Percentiles rank a stretch among this genome's conserved stretches.
Conservation (phyloP, 2,888 invertebrate genomes). For the Drepanosiphum platanoidis region DNA sequence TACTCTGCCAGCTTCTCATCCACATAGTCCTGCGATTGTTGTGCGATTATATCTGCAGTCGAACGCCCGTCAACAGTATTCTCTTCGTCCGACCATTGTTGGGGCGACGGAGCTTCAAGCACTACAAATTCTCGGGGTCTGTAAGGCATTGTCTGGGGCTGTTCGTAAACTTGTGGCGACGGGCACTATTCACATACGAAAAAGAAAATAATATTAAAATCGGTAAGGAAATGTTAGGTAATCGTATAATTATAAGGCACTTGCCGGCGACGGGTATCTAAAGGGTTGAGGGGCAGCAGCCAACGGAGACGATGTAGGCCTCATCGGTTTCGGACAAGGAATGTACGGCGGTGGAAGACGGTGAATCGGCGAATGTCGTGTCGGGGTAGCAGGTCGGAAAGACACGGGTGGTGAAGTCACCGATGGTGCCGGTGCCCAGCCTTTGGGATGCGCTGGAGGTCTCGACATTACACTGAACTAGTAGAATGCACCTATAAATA, state of each 20-base stretch:
- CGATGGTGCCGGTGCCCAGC: conserved; percentile 62
- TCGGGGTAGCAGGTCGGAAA: conserved; percentile 64
- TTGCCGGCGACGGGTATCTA: conserved; percentile 47
- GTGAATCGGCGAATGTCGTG: conserved; percentile 64
- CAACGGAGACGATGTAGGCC: conserved; percentile 69
- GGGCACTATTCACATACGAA: conserved; percentile 69
- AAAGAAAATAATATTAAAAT: too few species aligned
- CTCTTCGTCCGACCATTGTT: conserved; percentile 73
- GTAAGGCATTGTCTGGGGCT: conserved; percentile 60
- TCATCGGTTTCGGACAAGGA: conserved; percentile 76
- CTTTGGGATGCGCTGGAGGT: conserved; percentile 63
- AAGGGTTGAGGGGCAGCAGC: conserved; percentile 14
- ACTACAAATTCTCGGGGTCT: conserved; percentile 62
- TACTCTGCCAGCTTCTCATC: conserved; percentile 94
- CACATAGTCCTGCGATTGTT: conserved; percentile 92
- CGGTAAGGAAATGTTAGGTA: background rate
- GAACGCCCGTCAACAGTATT: conserved; percentile 76
- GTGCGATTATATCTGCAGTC: conserved; percentile 91
- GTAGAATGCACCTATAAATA: background rate
- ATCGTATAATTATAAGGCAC: background rate
- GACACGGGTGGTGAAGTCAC: conserved; percentile 64
- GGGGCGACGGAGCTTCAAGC: conserved; percentile 81
- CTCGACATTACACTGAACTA: conserved; percentile 31
- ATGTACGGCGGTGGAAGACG: conserved; percentile 69
- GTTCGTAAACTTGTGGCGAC: conserved; percentile 67